Base-by-base conservation (phyloP, 2,113 vertebrate genomes). In the Percina caprodes region DNA sequence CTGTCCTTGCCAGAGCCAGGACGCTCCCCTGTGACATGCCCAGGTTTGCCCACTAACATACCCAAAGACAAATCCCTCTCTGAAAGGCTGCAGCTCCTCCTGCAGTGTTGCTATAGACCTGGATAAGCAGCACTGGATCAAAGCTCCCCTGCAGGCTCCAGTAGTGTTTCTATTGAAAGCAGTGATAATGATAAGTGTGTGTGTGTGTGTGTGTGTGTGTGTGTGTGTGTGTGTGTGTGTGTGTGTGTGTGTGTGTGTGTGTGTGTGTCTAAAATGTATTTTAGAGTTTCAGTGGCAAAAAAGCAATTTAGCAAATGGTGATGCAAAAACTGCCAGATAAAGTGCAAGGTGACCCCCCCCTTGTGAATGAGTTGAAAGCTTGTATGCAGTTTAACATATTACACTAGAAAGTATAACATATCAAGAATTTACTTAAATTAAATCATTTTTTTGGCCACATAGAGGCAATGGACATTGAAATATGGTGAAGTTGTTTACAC, bases 1-100 rank as follows among this genome's bases (percentile, higher is more conserved):
- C 33, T 74, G 79, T 60, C 82, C 75, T 58, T 61, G 48, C 63
- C 82, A 60, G 66, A 75, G 73, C 65, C 74, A 21, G 78, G 84
- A 84, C 80, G 30, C 89, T 88, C 86, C 82, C 74, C 82, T 49
- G 4, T n/a, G 78, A 71, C 91, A 86, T 87, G 91, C 74, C 90
- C 85, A 69, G 91, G 84, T 92, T 79, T 91, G 90, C 84, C 88
- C 76, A 68, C 71, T 67, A 73, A 80, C 71, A 81, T 51, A 71
- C 35, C 63, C 80, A 71, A 48, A 85, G 79, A 81, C 55, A 89
- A 86, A 86, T 77, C 59, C 83, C 59, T 77, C 67, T 45, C n/a
- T 91, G 81, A 42, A 81, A 77, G 55, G 24, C 16, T 55, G 66
- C 12, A 21, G 69, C 76, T 86, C 69, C 65, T 81, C 85, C 82